Base-by-base conservation (phyloP, 1,140 invertebrate genomes). In the Danaus melanippus region DNA sequence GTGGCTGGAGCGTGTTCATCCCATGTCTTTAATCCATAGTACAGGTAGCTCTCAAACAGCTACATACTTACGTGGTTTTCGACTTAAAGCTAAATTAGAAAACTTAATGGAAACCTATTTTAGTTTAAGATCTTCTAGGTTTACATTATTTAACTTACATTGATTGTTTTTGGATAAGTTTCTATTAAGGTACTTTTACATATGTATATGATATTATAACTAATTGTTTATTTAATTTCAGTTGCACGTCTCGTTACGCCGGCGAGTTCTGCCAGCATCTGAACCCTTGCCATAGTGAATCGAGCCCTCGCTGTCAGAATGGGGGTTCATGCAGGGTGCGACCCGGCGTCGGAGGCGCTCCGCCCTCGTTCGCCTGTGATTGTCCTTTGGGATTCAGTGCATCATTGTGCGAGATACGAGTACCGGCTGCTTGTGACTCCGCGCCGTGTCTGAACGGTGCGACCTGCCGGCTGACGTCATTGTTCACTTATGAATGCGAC, bases 221-320 rank as follows among this genome's bases (percentile, higher is more conserved):
- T 32, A 32, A 32, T 32, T 32, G 21, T 32, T 8, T 77, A 69
- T 69, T 86, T 87, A 86, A 86, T 86, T 94, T 90, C 92, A 98
- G 97, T 74, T 99, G 97, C 84, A 94, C 95, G 54, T 91, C 94
- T 12, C 91, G 93, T 76, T 97, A 93, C 87, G 94, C 97, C 44
- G 97, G 97, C 62, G 95, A 97, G 79, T 98, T 96, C 87, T 99
- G 97, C 76, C 94, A 98, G 75, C 92, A 96, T 78, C 88, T 91
- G 58, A 98, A 98, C 87, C 97, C 97, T 0, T 99, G 97, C 82
- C 91, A 94, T 71, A 96, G 94, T 47, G 94, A 92, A 6, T 91
- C 91, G 0, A 91, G 90, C 15, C 86, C 88, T 9, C 91, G 95
- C 45, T 97, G 95, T 85, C 95, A 97, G 83, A 98, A 99, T 82